phyloP scores from a whole-genome alignment of 2,797 vertebrate genomes.

The Steatocranus sp. region DNA sequence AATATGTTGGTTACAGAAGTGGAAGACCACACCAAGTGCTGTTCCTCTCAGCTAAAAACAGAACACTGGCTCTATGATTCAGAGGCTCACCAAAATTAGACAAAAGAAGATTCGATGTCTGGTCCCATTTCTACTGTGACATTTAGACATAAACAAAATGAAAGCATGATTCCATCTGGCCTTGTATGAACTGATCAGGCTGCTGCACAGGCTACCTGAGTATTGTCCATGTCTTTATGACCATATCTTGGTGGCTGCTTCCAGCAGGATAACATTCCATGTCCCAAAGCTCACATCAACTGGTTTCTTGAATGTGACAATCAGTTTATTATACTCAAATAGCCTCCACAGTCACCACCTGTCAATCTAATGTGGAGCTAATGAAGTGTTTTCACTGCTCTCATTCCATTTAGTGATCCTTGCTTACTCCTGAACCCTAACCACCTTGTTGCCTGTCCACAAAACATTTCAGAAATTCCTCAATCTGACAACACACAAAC shows the following conservation, averaged over 20 bases:
- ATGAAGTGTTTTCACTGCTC: neutral
- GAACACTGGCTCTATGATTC: neutral
- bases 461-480: neutral
- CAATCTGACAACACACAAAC: neutral
- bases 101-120: neutral
- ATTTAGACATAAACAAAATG: neutral
- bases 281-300: neutral
- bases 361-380: neutral
- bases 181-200: neutral
- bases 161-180: fast-evolving
- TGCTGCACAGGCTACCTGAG: neutral
- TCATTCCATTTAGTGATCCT: neutral
- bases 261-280: neutral
- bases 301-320: neutral
- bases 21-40: neutral
- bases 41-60: neutral
- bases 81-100: neutral
- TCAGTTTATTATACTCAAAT: neutral
- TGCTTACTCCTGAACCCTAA: neutral
- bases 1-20: neutral
- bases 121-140: neutral
- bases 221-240: neutral
- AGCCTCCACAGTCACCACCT: neutral
- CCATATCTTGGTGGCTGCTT: neutral
- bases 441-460: neutral